Conservation (phyloP, 2,888 invertebrate species). For the Zygaena filipendulae region DNA sequence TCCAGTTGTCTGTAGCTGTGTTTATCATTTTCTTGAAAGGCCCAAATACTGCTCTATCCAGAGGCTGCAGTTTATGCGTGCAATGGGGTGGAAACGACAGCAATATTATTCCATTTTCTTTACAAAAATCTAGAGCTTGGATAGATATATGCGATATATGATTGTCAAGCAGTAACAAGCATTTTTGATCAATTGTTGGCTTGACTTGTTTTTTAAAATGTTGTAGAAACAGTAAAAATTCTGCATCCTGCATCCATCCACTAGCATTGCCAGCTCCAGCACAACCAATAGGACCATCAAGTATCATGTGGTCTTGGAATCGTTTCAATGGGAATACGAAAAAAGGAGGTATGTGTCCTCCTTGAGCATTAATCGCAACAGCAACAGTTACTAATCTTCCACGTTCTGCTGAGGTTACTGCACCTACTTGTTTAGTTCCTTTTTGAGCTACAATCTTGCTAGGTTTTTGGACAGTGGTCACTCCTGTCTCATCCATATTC, state of each 20-base stretch:
- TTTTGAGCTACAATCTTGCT: slow-evolving; percentile 7
- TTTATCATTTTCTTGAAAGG: slow-evolving; percentile 16
- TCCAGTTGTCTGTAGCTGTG: slow-evolving; percentile 4
- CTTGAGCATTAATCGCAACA: slow-evolving; percentile 16
- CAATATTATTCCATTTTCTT: slow-evolving; percentile 15
- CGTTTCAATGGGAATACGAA: slow-evolving; percentile 12
- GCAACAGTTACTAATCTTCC: slow-evolving; percentile 22
- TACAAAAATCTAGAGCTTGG: slow-evolving; percentile 15
- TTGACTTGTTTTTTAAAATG: slow-evolving; percentile 10
- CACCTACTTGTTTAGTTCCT: slow-evolving; percentile 15
- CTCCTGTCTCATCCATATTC: slow-evolving; percentile 15
- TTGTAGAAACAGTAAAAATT: slow-evolving; percentile 13
- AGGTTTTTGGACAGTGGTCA: slow-evolving; percentile 15
- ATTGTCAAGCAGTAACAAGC: slow-evolving; percentile 13
- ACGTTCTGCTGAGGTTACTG: slow-evolving; percentile 20
- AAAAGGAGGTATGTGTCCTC: slow-evolving; percentile 16
- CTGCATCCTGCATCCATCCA: slow-evolving; percentile 14
- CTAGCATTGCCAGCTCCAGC: slow-evolving; percentile 12
- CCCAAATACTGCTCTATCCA: slow-evolving; percentile 13
- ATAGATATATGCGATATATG: slow-evolving; percentile 14
- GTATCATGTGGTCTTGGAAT: slow-evolving; percentile 16
- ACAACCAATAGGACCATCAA: slow-evolving; percentile 14
- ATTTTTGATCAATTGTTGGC: slow-evolving; percentile 5
- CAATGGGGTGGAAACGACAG: slow-evolving; percentile 14
- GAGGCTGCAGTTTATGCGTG: slow-evolving; percentile 14